These are phyloP conservation scores for Cynocephalus volans DNA, from an alignment of 2,113 vertebrate species.

Conservation along the genomic window DNA sequence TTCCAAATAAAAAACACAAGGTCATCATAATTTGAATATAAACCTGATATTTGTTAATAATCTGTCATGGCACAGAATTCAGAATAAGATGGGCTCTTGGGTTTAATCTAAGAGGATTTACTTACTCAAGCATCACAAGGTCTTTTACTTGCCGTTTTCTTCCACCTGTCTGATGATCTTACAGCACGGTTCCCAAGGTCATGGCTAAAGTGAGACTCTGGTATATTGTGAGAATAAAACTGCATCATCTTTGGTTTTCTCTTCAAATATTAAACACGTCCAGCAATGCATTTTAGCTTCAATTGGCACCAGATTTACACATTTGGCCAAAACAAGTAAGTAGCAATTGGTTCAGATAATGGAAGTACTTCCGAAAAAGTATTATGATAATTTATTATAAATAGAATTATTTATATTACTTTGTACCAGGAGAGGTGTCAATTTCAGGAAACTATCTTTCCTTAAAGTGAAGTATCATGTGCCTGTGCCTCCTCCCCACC, in stretches of 20 bases:
- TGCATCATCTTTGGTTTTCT: neutral
- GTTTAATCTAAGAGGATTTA: constrained; percentile 66
- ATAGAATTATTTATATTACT: constrained; percentile 4
- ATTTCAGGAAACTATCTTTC: neutral
- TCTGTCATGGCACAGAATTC: constrained; percentile 47
- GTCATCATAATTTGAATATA: constrained; percentile 69
- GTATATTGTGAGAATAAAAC: constrained; percentile 6
- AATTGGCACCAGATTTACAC: neutral
- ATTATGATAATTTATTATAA: constrained; percentile 54
- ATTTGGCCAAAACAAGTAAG: constrained; percentile 35
- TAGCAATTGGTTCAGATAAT: constrained; percentile 37
- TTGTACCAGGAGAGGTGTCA: neutral
- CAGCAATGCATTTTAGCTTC: constrained; percentile 1
- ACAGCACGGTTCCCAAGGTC: constrained; percentile 42
- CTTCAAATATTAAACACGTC: constrained; percentile 42
- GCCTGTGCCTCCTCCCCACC: neutral
- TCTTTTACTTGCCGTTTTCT: constrained; percentile 61
- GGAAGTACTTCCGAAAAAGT: constrained; percentile 37
- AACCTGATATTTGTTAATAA: constrained; percentile 46
- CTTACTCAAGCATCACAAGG: constrained; percentile 51
- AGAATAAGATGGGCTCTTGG: constrained; percentile 51
- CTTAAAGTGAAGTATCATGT: constrained; percentile 6
- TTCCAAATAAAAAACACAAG: constrained; percentile 69
- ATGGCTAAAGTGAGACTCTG: neutral
- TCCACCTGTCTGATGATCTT: constrained; percentile 53